Evolutionary conservation across 2,888 invertebrate genomes (phyloP).

Genomic region (Cheilosia urbana): DNA sequence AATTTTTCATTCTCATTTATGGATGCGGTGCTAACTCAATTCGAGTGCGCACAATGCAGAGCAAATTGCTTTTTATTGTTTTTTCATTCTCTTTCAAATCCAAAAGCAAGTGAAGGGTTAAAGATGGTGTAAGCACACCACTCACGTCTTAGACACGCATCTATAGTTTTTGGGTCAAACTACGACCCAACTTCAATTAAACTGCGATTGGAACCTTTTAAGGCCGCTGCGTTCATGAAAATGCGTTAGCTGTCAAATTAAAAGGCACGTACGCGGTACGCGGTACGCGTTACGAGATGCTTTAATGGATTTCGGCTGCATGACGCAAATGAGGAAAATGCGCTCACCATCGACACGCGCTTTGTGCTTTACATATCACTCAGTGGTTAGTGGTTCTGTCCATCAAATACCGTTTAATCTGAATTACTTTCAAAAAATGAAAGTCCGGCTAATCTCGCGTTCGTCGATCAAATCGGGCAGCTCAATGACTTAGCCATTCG

Average conservation of each 20-base stretch:
- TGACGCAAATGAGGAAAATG: conserved; percentile 50
- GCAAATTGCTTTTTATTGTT: conserved; percentile 39
- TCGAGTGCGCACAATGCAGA: conserved; percentile 60
- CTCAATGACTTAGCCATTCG: conserved; percentile 37
- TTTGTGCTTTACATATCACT: conserved; percentile 53
- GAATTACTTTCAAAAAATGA: conserved; percentile 62
- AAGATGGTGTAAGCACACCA: conserved; percentile 69
- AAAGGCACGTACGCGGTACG: conserved; percentile 17
- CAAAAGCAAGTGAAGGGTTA: conserved; percentile 68
- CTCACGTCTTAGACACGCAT: conserved; percentile 68
- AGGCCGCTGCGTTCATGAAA: conserved; percentile 59
- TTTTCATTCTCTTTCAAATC: background rate
- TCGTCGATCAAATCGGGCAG: conserved; percentile 40
- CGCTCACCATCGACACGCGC: conserved; percentile 21
- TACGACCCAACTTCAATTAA: conserved; percentile 63
- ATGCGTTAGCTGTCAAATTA: conserved; percentile 52
- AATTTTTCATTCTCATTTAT: conserved; percentile 67
- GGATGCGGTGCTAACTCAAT: conserved; percentile 56
- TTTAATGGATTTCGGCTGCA: conserved; percentile 62
- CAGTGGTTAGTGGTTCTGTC: conserved; percentile 61
- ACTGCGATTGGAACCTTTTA: conserved; percentile 54
- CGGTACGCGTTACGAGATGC: conserved; percentile 37
- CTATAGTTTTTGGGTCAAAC: conserved; percentile 63
- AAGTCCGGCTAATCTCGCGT: conserved; percentile 52
- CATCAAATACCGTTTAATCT: conserved; percentile 64